Evolutionary conservation across 2,888 invertebrate genomes (phyloP).

Genomic region (Polydrusus cervinus): DNA sequence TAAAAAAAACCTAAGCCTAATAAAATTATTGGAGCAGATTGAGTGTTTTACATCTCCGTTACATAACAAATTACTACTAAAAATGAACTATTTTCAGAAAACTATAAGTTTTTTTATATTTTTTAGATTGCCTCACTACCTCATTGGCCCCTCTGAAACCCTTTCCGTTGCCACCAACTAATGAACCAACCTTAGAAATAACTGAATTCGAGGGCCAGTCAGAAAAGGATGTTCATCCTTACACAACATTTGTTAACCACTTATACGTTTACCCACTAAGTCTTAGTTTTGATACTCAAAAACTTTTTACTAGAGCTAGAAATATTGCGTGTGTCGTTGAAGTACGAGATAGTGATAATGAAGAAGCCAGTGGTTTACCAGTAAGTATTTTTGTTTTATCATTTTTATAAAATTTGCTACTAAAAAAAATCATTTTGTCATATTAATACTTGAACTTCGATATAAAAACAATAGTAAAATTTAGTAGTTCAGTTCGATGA

Average conservation of each 20-base stretch:
- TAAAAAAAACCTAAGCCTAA: too few relatives aligned
- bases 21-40: too few relatives aligned
- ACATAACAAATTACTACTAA: too few relatives aligned
- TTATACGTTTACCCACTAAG: conserved; percentile 92
- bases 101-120: too few relatives aligned
- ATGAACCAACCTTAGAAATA: conserved; percentile 87
- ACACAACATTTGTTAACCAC: conserved; percentile 90
- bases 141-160: conserved; percentile 89
- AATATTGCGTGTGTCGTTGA: conserved; percentile 95
- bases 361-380: conserved; percentile 81
- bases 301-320: conserved; percentile 91
- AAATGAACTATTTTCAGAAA: too few relatives aligned
- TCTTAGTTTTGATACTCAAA: conserved; percentile 93
- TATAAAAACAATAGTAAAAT: too few relatives aligned
- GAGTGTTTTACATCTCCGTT: too few relatives aligned
- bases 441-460: too few relatives aligned
- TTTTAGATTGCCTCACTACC: conserved; percentile 87
- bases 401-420: background rate
- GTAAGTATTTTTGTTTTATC: conserved; percentile 73
- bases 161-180: conserved; percentile 85
- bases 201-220: conserved; percentile 85
- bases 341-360: conserved; percentile 87
- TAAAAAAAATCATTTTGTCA: too few relatives aligned
- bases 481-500: too few relatives aligned
- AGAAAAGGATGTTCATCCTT: conserved; percentile 84